Evolutionary conservation across 2,888 invertebrate genomes (phyloP).

Genomic region (Zaprionus lineosus): DNA sequence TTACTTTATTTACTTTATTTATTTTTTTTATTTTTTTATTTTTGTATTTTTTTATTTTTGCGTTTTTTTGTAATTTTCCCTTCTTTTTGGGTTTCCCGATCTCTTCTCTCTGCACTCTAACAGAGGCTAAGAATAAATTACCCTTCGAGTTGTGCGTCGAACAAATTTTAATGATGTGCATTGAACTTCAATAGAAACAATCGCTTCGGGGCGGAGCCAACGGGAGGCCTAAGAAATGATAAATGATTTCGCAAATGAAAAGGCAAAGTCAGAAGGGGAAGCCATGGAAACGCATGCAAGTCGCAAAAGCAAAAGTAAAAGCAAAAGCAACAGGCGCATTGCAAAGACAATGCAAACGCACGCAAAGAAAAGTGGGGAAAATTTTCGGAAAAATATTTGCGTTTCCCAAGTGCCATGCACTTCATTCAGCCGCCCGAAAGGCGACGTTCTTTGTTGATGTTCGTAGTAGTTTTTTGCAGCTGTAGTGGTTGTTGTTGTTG

Average conservation of each 20-base stretch:
- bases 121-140: constrained; percentile 78
- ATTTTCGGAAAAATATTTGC: constrained; percentile 41
- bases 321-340: no score
- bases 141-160: constrained; percentile 61
- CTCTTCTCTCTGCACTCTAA: no score
- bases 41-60: constrained; percentile 16
- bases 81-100: no score
- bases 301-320: constrained; percentile 21
- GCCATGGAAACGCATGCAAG: no score
- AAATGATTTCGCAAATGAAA: constrained; percentile 68
- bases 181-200: constrained; percentile 82
- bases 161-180: constrained; percentile 80
- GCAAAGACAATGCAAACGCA: background rate
- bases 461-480: no score
- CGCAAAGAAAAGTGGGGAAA: constrained; percentile 13
- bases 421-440: constrained; percentile 58
- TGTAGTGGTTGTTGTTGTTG: no score
- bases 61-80: background rate
- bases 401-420: constrained; percentile 35
- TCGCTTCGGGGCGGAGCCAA: constrained; percentile 29
- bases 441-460: background rate
- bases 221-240: no score
- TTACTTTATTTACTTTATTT: constrained; percentile 9
- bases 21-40: background rate
- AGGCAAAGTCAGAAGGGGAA: no score